Conservation (phyloP, 1,140 invertebrate genomes). For the Zaprionus taronus region DNA sequence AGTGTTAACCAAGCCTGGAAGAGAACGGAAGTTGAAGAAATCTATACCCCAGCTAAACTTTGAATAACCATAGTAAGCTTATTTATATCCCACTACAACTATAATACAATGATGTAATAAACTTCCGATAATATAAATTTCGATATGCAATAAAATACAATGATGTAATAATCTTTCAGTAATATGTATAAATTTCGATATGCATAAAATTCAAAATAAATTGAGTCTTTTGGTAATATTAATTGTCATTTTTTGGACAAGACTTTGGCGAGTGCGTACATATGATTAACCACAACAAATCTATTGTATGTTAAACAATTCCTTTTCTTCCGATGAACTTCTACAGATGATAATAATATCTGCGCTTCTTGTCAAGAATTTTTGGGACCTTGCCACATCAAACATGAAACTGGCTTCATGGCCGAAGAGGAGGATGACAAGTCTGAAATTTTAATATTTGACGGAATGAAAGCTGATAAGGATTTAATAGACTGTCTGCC, state of each 20-base stretch:
- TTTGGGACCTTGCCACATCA: background rate
- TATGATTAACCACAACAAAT: background rate
- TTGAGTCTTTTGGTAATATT: background rate
- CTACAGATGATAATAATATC: background rate
- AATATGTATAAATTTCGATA: background rate
- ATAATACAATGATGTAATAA: background rate
- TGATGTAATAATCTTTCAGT: background rate
- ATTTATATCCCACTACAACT: background rate
- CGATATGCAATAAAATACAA: background rate
- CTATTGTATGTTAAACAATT: background rate
- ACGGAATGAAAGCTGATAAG: background rate
- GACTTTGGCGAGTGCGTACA: background rate
- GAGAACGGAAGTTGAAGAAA: background rate
- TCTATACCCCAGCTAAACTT: background rate
- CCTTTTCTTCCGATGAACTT: background rate
- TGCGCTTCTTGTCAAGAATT: background rate
- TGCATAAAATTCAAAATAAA: background rate
- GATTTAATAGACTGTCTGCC: background rate
- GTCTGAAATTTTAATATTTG: background rate
- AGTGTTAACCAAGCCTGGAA: background rate
- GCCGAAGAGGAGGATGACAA: fast-evolving
- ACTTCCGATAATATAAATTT: background rate
- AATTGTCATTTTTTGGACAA: background rate
- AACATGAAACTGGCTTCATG: fast-evolving
- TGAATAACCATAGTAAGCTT: background rate